Evolutionary conservation across 2,888 invertebrate genomes (phyloP).

Genomic region (Leptinotarsa juncta): DNA sequence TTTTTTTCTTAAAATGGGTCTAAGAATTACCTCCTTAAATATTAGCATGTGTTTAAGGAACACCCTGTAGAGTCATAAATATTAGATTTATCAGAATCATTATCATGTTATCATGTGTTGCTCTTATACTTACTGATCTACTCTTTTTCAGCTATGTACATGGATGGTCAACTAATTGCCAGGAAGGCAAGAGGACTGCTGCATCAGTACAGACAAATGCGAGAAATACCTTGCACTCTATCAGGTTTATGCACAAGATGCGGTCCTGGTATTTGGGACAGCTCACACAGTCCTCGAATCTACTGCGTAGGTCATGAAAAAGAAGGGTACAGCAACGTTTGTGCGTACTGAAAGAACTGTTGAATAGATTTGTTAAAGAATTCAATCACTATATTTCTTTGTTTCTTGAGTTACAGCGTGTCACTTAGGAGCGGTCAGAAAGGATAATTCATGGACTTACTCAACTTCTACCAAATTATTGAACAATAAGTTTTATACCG

Average conservation of each 20-base stretch:
- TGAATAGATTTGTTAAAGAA: neutral
- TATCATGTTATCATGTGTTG: neutral
- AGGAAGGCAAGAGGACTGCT: conserved; percentile 92
- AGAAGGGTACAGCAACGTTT: conserved; percentile 47
- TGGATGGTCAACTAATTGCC: conserved; percentile 92
- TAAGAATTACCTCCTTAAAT: too few relatives aligned
- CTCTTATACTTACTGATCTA: neutral
- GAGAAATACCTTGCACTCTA: conserved; percentile 89
- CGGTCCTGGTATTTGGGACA: conserved; percentile 96
- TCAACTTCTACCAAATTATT: neutral
- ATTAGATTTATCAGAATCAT: too few relatives aligned
- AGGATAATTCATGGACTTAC: neutral
- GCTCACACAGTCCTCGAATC: conserved; percentile 87
- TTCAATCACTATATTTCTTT: too few relatives aligned
- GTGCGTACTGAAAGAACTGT: neutral
- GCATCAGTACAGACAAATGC: conserved; percentile 89
- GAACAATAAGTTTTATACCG: too few relatives aligned
- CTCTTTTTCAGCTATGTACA: conserved; percentile 86
- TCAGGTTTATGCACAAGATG: conserved; percentile 89
- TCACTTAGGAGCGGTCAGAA: too few relatives aligned
- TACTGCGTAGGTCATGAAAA: conserved; percentile 83
- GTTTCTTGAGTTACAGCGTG: too few relatives aligned
- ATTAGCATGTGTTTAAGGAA: too few relatives aligned
- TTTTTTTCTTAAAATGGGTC: too few relatives aligned
- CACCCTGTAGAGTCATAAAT: too few relatives aligned